These are phyloP conservation scores for Alouatta caraya DNA, from an alignment of 2,797 vertebrate species.

Conservation along the genomic window DNA sequence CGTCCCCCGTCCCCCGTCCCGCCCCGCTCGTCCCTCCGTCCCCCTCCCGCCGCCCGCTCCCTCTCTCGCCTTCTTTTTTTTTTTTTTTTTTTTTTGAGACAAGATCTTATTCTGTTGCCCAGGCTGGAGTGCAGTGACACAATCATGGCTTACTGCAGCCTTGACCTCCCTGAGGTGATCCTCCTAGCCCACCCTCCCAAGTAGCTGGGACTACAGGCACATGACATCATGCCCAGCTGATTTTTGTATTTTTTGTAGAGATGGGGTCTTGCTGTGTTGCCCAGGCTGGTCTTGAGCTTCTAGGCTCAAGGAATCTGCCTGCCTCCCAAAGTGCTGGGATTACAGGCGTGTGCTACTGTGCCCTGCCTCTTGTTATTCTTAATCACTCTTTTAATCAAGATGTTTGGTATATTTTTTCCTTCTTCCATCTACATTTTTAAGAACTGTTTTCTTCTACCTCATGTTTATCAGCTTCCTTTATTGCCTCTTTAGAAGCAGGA, in stretches of 20 bases:
- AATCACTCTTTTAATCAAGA: background rate
- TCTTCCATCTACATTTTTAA: background rate
- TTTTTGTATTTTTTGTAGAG: background rate
- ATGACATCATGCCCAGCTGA: background rate
- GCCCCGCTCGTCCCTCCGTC: no score
- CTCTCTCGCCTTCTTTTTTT: fast-evolving
- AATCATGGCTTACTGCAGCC: background rate
- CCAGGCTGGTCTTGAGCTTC: background rate
- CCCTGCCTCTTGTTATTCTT: background rate
- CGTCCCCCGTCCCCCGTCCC: no score
- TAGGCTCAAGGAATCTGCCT: background rate
- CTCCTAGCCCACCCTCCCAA: background rate
- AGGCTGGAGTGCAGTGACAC: background rate
- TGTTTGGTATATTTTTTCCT: background rate
- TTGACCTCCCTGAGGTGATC: background rate
- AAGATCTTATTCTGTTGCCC: background rate
- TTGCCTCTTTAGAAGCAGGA: conserved; percentile 18
- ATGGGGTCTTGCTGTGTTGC: background rate
- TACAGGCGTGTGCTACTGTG: background rate
- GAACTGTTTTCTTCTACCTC: background rate
- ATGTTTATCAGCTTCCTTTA: conserved; percentile 15
- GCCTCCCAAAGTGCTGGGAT: background rate
- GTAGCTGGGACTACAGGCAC: background rate
- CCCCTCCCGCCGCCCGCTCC: no score
- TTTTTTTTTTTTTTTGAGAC: background rate